These are phyloP conservation scores for Eilema sororculum DNA, from an alignment of 2,888 invertebrate species.

Conservation along the genomic window DNA sequence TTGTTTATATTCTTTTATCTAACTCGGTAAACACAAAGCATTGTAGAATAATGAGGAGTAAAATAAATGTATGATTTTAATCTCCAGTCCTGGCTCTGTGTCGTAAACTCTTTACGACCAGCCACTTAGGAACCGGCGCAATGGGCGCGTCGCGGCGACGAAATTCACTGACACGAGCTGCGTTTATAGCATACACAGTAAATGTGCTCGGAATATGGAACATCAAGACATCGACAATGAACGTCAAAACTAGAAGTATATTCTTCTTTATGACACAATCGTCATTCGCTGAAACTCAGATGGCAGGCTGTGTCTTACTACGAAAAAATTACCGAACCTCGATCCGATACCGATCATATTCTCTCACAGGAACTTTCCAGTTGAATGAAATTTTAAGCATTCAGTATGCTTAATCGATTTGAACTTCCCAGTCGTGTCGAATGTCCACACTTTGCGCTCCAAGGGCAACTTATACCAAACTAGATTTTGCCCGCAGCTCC, in stretches of 20 bases:
- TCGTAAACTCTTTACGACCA: slow-evolving; percentile 84
- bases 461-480: too few species aligned
- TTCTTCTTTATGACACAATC: neutral
- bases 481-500: too few species aligned
- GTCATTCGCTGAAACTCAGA: too few species aligned
- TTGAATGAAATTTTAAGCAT: too few species aligned
- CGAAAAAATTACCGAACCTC: too few species aligned
- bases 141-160: slow-evolving; percentile 44
- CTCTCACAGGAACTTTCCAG: too few species aligned
- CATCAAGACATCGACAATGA: neutral
- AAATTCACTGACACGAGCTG: slow-evolving; percentile 12
- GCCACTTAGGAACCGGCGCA: slow-evolving; percentile 62
- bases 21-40: slow-evolving; percentile 41
- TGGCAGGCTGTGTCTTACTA: too few species aligned
- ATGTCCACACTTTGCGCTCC: too few species aligned
- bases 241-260: neutral
- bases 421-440: too few species aligned
- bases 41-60: slow-evolving; percentile 80
- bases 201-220: neutral
- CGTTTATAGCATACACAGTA: neutral
- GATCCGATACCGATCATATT: too few species aligned
- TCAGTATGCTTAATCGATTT: too few species aligned
- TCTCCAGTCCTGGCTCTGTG: slow-evolving; percentile 74
- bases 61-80: slow-evolving; percentile 86
- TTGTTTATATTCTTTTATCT: slow-evolving; percentile 14